These are phyloP conservation scores for Catocala nupta DNA, from an alignment of 2,888 invertebrate species.

Conservation along the genomic window DNA sequence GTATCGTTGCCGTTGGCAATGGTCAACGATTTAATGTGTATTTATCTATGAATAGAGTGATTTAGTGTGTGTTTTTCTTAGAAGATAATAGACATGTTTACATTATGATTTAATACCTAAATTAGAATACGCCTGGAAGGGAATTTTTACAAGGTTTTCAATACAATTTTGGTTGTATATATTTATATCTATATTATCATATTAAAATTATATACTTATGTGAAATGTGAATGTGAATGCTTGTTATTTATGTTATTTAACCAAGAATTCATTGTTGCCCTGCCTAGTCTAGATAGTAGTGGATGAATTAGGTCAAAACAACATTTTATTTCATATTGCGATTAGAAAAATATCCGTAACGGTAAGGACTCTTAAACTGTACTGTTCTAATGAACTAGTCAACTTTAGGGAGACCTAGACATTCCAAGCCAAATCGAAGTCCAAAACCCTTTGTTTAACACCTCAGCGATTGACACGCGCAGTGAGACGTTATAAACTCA, in stretches of 20 bases:
- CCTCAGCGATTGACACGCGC: neutral
- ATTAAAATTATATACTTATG: too few relatives aligned
- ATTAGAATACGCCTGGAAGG: neutral
- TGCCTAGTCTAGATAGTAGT: too few relatives aligned
- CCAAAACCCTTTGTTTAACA: neutral
- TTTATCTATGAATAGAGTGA: neutral
- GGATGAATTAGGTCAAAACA: too few relatives aligned
- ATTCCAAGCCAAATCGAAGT: neutral
- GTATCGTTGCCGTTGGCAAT: slow-evolving; percentile 1
- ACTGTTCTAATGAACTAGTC: too few relatives aligned
- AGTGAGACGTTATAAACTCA: neutral
- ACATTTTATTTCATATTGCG: too few relatives aligned
- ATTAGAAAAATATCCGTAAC: too few relatives aligned
- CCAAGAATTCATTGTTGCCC: too few relatives aligned
- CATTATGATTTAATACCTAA: slow-evolving; percentile 6
- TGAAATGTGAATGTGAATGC: too few relatives aligned
- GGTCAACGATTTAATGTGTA: neutral
- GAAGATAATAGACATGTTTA: neutral
- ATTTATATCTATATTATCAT: neutral
- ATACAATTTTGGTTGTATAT: neutral
- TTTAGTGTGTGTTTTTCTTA: slow-evolving; percentile 1
- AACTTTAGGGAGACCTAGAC: too few relatives aligned
- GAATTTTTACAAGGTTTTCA: neutral
- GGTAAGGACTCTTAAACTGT: too few relatives aligned
- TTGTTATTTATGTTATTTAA: too few relatives aligned